Base-by-base conservation (phyloP, 2,797 vertebrate species). In the Tauraco hartlaubi region DNA sequence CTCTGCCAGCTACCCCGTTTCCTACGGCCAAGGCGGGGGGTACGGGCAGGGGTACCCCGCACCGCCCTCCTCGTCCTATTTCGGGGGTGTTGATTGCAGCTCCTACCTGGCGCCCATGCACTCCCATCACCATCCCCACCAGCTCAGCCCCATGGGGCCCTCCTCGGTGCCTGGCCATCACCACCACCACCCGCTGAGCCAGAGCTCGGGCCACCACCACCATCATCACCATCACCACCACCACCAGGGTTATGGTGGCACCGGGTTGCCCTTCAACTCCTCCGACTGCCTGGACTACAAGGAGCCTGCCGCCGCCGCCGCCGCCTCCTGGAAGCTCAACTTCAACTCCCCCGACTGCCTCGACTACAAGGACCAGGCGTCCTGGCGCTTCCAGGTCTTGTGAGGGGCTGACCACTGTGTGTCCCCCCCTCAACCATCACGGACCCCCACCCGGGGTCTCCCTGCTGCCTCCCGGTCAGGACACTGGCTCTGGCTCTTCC, bases 221-320 rank as follows among this genome's bases (percentile, higher is more conserved):
- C 99, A 99, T 56, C 99, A 99, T 18, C 99, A 99, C 35, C 99
- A 99, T 44, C 99, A 99, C 74, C 99, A 99, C 96, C 97, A 99
- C 96, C 98, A 98, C 69, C 99, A 99, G 96, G 98, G 99, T 18
- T 99, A 99, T 35, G 98, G 99, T 3, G 92, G 98, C 84, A 96
- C 99, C 2, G 97, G 98, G 91, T 98, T 99, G 97, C 98, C 99
- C 97, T 99, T 99, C 98, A 99, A 99, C 98, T 99, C 99, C 71
- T 99, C 99, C 43, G 99, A 99, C 98, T 99, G 99, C 98, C 99
- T 99, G 99, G 99, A 99, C 99, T 99, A 99, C 98, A 99, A 99
- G 99, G 99, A 99, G 96, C 99, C 99, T 77, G 98, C 98, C 3
- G 98, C 99, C 4, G 98, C 99, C 26, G 98, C 98, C 0, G 98